Conservation (phyloP, 1,140 invertebrate genomes). For the Hycleus phaleratus region DNA sequence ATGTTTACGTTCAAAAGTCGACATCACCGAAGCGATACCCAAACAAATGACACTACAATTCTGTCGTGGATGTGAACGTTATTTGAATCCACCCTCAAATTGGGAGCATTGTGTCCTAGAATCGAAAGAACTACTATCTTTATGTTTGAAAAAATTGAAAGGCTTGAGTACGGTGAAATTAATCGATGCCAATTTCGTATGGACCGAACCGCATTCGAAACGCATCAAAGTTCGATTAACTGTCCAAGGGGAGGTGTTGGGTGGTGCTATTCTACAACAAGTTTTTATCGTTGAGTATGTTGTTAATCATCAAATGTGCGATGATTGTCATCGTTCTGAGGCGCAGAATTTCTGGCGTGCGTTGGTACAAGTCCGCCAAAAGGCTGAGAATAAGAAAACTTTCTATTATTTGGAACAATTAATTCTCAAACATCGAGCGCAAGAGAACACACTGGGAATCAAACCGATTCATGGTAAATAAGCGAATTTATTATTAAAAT, state of each 20-base stretch:
- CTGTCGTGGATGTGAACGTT: slow-evolving; percentile 89
- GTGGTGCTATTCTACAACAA: slow-evolving; percentile 78
- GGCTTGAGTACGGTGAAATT: slow-evolving; percentile 84
- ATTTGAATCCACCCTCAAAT: slow-evolving; percentile 85
- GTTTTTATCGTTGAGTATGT: slow-evolving; percentile 92
- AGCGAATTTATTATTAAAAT: slow-evolving; percentile 6
- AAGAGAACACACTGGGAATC: slow-evolving; percentile 86
- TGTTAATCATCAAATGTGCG: slow-evolving; percentile 91
- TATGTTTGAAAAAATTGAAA: slow-evolving; percentile 93
- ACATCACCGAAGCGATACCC: slow-evolving; percentile 94
- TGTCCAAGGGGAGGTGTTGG: slow-evolving; percentile 90
- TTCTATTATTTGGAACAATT: slow-evolving; percentile 98
- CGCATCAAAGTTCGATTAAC: slow-evolving; percentile 93
- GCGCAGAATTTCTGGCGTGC: slow-evolving; percentile 98
- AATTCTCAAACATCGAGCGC: slow-evolving; percentile 91
- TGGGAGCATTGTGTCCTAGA: slow-evolving; percentile 88
- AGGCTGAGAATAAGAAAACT: slow-evolving; percentile 92
- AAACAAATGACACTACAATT: slow-evolving; percentile 87
- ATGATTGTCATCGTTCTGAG: slow-evolving; percentile 92
- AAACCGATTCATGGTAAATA: slow-evolving; percentile 79
- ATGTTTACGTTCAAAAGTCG: slow-evolving; percentile 82
- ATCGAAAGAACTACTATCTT: slow-evolving; percentile 82
- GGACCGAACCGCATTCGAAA: slow-evolving; percentile 99
- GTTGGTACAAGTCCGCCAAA: slow-evolving; percentile 76
- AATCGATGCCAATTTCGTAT: slow-evolving; percentile 93